phyloP scores from a whole-genome alignment of 2,888 invertebrate species.

The Agrochola circellaris region DNA sequence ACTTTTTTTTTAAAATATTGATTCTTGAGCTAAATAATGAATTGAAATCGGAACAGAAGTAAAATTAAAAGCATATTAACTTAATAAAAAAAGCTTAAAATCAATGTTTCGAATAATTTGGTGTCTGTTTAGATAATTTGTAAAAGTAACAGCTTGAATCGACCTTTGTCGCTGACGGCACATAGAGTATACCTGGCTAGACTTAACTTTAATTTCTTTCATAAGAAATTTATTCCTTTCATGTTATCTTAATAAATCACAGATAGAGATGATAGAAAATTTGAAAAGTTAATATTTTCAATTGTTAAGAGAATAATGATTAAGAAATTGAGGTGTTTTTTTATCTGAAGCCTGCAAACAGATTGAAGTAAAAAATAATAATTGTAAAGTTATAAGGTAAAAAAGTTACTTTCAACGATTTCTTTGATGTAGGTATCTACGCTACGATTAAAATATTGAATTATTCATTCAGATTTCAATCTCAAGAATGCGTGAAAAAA shows the following conservation, averaged over 20 bases:
- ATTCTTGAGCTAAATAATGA: neutral
- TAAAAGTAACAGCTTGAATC: neutral
- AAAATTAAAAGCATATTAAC: neutral
- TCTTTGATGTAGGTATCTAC: neutral
- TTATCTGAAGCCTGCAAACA: neutral
- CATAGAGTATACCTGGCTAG: neutral
- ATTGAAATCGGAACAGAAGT: neutral
- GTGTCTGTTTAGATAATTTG: neutral
- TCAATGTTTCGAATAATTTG: neutral
- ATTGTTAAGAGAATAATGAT: neutral
- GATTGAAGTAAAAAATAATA: neutral
- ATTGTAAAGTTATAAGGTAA: neutral
- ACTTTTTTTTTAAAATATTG: neutral
- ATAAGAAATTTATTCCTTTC: neutral
- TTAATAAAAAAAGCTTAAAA: neutral
- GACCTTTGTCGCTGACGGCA: neutral
- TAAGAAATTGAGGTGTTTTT: neutral
- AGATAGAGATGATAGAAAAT: neutral
- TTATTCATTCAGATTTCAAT: too few relatives aligned
- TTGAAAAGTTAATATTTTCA: neutral
- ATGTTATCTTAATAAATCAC: neutral
- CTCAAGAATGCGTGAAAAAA: too few relatives aligned
- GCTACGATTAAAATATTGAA: too few relatives aligned
- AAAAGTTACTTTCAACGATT: neutral
- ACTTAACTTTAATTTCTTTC: neutral